Conservation (phyloP, 2,888 invertebrate species). For the Drosophila macrothrix region DNA sequence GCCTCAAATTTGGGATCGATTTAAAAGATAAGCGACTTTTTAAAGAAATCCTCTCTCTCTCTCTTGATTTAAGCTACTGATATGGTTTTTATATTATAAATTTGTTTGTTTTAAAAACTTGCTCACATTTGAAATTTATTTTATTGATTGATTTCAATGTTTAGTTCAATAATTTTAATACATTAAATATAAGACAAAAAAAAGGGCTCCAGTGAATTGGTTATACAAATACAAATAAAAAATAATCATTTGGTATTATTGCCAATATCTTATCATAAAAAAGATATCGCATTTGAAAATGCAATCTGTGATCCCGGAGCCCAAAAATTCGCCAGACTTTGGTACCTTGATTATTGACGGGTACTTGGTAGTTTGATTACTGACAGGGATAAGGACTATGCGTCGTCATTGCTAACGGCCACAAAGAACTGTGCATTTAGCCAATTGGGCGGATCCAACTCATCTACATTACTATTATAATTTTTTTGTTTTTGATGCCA, state of each 20-base stretch:
- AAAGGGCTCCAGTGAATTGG: neutral
- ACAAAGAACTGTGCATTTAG: constrained; percentile 83
- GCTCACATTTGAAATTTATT: too few species aligned
- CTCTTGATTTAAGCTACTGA: too few species aligned
- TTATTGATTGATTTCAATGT: too few species aligned
- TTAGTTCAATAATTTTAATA: too few species aligned
- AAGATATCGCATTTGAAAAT: constrained; percentile 53
- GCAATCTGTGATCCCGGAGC: constrained; percentile 70
- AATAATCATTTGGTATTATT: neutral
- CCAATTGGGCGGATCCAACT: too few species aligned
- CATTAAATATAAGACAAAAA: too few species aligned
- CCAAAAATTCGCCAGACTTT: constrained; percentile 86
- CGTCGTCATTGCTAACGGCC: constrained; percentile 94
- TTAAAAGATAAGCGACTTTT: too few species aligned
- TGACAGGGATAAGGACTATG: constrained; percentile 94
- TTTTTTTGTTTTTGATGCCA: neutral
- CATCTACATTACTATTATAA: neutral
- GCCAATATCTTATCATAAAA: neutral
- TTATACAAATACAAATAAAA: neutral
- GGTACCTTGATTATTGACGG: constrained; percentile 85
- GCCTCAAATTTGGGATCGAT: too few species aligned
- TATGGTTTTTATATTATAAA: too few species aligned
- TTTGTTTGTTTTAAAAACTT: too few species aligned
- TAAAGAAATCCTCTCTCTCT: too few species aligned
- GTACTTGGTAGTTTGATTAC: constrained; percentile 86